A percentile compares a stretch with the other conserved stretches of the same genome.
These are phyloP conservation scores for Mystacides longicornis DNA, from an alignment of 2,888 invertebrate genomes.

Conservation along the genomic window DNA sequence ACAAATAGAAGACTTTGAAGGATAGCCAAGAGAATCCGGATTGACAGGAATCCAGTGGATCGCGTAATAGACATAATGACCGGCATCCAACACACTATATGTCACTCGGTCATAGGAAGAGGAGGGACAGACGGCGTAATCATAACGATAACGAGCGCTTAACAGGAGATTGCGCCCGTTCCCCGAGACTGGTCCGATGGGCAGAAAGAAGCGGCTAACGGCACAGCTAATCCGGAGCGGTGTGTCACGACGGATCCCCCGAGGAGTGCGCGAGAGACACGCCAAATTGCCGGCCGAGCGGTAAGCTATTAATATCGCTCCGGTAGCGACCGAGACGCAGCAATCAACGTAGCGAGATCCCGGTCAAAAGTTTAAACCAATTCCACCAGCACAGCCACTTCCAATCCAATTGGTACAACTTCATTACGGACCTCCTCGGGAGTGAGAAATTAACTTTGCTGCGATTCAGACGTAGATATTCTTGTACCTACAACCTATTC, in stretches of 20 bases:
- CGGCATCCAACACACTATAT: background rate
- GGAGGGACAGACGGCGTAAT: too few relatives aligned
- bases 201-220: background rate
- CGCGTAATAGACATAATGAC: background rate
- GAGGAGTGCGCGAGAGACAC: background rate
- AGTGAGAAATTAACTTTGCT: too few relatives aligned
- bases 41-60: background rate
- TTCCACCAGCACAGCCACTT: too few relatives aligned
- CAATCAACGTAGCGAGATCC: background rate
- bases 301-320: background rate
- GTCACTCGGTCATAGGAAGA: background rate
- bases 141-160: too few relatives aligned
- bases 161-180: background rate
- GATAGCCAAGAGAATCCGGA: too few relatives aligned
- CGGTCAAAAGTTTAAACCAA: conserved; percentile 2
- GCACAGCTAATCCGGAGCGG: background rate
- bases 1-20: too few relatives aligned
- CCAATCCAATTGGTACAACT: background rate
- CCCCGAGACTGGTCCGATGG: background rate
- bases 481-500: too few relatives aligned
- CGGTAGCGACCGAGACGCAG: background rate
- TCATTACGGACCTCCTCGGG: background rate
- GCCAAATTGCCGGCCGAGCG: background rate
- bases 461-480: too few relatives aligned
- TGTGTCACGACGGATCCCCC: background rate